Conservation (phyloP, 2,888 invertebrate species). For the Cantharis nigra region DNA sequence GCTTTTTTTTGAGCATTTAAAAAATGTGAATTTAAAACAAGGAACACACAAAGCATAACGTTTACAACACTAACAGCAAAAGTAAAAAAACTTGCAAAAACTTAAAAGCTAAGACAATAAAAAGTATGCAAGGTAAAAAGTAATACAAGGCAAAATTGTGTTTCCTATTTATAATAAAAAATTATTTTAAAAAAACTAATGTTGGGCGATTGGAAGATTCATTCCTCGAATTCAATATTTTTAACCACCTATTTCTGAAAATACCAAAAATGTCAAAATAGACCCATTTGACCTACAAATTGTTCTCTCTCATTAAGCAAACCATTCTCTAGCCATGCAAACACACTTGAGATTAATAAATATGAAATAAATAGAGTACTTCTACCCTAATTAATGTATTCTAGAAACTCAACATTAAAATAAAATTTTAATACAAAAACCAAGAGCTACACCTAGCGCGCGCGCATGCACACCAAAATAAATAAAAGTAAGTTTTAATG, state of each 20-base stretch:
- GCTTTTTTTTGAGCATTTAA: background rate
- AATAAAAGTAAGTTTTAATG: constrained; percentile 37
- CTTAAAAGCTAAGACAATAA: background rate
- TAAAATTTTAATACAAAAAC: background rate
- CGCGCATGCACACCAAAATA: background rate
- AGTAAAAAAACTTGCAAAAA: background rate
- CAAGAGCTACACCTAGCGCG: background rate
- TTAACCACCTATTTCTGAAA: background rate
- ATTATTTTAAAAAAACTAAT: background rate
- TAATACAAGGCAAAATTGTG: background rate
- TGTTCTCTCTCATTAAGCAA: background rate
- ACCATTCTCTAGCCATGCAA: background rate
- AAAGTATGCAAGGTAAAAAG: background rate
- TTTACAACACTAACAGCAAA: background rate
- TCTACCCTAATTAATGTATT: too few relatives aligned
- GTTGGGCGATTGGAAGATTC: background rate
- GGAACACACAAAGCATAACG: background rate
- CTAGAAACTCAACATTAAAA: too few relatives aligned
- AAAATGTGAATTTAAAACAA: background rate
- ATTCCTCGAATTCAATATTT: background rate
- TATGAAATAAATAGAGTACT: too few relatives aligned
- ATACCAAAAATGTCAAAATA: background rate
- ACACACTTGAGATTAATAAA: background rate
- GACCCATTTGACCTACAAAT: background rate
- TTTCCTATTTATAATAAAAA: background rate